Percentiles rank a stretch among this genome's conserved stretches.
These are phyloP conservation scores for Megalops cyprinoides DNA, from an alignment of 2,797 vertebrate species.

Conservation along the genomic window DNA sequence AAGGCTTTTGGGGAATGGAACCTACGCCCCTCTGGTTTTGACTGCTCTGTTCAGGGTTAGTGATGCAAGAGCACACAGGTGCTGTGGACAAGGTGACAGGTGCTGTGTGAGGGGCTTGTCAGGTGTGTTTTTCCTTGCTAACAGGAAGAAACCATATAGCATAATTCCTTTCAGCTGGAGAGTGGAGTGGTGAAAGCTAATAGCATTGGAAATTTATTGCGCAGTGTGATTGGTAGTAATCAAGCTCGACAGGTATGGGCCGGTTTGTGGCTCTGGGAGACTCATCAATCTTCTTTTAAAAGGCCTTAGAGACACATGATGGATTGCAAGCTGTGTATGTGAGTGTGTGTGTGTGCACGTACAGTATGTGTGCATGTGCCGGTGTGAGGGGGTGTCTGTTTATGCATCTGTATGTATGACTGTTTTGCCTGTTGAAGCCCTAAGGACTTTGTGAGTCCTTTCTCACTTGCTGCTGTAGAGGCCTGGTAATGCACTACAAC, in stretches of 20 bases:
- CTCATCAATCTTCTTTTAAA: neutral
- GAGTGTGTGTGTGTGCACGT: no score
- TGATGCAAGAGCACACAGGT: no score
- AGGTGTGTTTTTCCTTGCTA: neutral
- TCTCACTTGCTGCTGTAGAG: neutral
- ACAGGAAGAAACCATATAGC: neutral
- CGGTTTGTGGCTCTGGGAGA: neutral
- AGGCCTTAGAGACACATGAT: no score
- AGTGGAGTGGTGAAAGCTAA: neutral
- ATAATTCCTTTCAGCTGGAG: neutral
- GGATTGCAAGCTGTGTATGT: no score
- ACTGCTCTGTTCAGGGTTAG: no score
- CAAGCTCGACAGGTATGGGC: no score
- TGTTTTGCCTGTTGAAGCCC: neutral
- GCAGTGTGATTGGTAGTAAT: no score
- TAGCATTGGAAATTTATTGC: neutral
- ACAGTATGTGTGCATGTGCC: constrained; percentile 10
- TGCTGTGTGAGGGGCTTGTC: no score
- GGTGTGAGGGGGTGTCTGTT: constrained; percentile 28
- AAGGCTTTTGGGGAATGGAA: no score
- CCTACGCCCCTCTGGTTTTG: no score
- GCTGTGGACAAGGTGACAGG: no score
- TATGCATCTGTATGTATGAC: constrained; percentile 3
- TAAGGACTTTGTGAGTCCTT: constrained; percentile 10
- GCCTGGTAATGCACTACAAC: constrained; percentile 11